Conservation (phyloP, 2,113 vertebrate genomes). For the Scatophagus argus region DNA sequence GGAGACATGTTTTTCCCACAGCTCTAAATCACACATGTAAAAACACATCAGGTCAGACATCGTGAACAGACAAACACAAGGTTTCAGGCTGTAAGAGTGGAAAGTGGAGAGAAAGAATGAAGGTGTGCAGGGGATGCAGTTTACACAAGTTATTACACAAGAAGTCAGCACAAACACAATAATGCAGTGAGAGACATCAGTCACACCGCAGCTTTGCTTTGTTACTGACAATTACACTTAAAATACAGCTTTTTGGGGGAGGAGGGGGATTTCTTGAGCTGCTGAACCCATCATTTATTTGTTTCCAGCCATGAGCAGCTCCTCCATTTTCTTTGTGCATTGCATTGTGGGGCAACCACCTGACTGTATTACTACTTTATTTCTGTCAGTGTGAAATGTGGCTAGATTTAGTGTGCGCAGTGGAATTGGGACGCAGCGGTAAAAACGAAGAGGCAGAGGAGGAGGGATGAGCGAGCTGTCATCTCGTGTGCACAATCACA, state of each 20-base stretch:
- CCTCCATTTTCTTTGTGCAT: neutral
- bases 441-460: no score
- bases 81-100: neutral
- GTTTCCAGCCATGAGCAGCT: neutral
- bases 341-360: neutral
- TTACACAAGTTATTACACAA: no score
- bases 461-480: neutral
- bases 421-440: neutral
- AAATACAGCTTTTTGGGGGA: no score
- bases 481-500: neutral
- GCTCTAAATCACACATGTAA: conserved; percentile 81
- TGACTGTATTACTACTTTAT: no score
- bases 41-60: neutral
- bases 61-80: neutral
- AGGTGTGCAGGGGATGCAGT: neutral
- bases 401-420: neutral
- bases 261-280: no score
- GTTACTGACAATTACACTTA: no score
- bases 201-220: no score
- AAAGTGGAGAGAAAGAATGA: neutral
- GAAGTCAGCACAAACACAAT: neutral
- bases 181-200: no score
- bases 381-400: neutral
- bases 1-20: conserved; percentile 96
- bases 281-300: no score